Conservation (phyloP, 2,113 vertebrate species). For the Erythrolamprus reginae region DNA sequence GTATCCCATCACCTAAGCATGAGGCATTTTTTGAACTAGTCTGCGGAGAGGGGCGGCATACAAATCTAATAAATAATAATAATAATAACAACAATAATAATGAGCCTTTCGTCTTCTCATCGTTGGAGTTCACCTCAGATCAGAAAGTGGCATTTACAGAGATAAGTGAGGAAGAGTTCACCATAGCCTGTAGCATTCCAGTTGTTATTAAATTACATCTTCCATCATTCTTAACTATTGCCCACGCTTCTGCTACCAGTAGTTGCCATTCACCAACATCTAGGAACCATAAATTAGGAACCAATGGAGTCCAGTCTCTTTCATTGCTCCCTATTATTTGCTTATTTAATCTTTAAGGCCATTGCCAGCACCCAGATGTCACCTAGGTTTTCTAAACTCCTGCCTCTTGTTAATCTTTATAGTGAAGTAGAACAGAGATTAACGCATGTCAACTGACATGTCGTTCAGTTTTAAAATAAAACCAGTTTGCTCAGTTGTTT, state of each 20-base stretch:
- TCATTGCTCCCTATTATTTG: not conserved
- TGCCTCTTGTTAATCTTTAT: constrained; percentile 23
- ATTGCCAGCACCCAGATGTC: not conserved
- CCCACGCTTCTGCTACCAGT: not conserved
- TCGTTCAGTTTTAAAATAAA: constrained; percentile 12
- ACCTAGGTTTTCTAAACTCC: not conserved
- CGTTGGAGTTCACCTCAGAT: not conserved
- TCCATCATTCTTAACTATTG: not conserved
- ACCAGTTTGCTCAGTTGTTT: constrained; percentile 14
- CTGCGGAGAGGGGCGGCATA: no score
- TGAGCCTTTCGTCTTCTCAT: not conserved
- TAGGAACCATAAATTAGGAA: not conserved
- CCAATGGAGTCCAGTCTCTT: not conserved
- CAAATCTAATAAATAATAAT: no score
- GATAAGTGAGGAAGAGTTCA: not conserved
- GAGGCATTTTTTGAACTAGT: no score
- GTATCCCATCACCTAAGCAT: not conserved
- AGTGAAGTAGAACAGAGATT: constrained; percentile 7
- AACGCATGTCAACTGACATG: constrained; percentile 20
- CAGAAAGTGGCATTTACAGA: not conserved
- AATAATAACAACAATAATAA: no score
- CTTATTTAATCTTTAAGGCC: not conserved
- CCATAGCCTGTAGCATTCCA: not conserved
- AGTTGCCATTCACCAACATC: not conserved
- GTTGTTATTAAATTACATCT: not conserved